Conservation (phyloP, 1,140 invertebrate species). For the Branchinecta lynchi region DNA sequence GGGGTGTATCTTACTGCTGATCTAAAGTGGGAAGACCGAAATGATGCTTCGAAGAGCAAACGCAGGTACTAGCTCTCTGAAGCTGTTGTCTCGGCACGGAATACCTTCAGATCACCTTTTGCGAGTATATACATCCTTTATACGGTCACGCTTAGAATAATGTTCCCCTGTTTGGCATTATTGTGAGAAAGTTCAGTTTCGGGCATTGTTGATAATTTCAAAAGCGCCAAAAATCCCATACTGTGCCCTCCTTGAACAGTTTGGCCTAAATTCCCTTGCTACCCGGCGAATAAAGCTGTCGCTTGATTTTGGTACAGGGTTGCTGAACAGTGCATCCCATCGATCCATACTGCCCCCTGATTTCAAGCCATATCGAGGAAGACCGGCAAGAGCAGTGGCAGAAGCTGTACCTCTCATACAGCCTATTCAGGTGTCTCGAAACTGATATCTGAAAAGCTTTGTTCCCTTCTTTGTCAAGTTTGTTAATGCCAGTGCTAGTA, state of each 20-base stretch:
- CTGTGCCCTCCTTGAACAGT: background rate
- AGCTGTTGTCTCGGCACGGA: too few species aligned
- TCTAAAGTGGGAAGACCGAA: too few species aligned
- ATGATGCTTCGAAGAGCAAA: too few species aligned
- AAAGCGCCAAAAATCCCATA: conserved; percentile 1
- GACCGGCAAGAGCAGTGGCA: conserved; percentile 4
- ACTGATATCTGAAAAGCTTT: conserved; percentile 2
- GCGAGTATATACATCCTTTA: conserved; percentile 1
- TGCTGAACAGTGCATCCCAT: too few species aligned
- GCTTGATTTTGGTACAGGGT: too few species aligned
- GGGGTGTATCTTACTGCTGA: too few species aligned
- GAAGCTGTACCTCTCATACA: conserved; percentile 5
- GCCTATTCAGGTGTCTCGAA: conserved; percentile 5
- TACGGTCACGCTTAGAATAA: background rate
- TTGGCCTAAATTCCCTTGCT: conserved; percentile 8
- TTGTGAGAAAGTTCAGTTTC: background rate
- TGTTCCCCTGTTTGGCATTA: conserved; percentile 5
- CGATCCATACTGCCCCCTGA: too few species aligned
- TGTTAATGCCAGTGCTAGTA: background rate
- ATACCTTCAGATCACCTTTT: too few species aligned
- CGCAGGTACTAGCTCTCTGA: too few species aligned
- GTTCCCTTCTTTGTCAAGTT: conserved; percentile 6
- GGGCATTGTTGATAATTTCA: conserved; percentile 5
- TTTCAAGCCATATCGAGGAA: too few species aligned
- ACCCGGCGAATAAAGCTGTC: conserved; percentile 3